Evolutionary conservation across 2,888 invertebrate species (phyloP).

Genomic region (Nomada hirtipes): DNA sequence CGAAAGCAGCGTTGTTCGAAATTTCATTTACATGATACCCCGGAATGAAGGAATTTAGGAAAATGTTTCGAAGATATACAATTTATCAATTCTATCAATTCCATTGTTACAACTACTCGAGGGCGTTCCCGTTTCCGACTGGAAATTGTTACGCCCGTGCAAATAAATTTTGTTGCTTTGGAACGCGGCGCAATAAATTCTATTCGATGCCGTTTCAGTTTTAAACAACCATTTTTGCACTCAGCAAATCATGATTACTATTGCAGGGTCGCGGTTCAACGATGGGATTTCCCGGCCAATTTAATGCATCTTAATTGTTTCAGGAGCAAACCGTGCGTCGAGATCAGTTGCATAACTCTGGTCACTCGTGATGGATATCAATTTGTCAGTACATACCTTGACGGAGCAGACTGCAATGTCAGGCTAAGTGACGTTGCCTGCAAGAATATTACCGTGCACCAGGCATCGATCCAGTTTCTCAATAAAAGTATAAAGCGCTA

Average conservation of each 20-base stretch:
- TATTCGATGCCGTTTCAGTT: too few relatives aligned
- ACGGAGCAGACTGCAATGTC: conserved; percentile 27
- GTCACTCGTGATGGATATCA: conserved; percentile 34
- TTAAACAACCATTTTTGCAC: too few relatives aligned
- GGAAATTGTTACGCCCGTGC: too few relatives aligned
- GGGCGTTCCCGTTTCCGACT: background rate
- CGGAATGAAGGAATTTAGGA: conserved; percentile 32
- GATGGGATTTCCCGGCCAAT: background rate
- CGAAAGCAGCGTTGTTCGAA: background rate
- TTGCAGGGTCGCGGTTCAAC: too few relatives aligned
- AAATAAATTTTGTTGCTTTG: too few relatives aligned
- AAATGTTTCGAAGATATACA: conserved; percentile 34
- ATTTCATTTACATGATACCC: conserved; percentile 47
- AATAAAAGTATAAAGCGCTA: too few relatives aligned
- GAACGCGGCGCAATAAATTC: too few relatives aligned
- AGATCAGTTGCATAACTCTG: background rate
- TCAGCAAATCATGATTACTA: too few relatives aligned
- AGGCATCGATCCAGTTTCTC: too few relatives aligned
- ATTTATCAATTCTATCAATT: conserved; percentile 23
- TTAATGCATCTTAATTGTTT: conserved; percentile 10
- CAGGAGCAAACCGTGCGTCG: conserved; percentile 8
- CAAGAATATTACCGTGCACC: background rate
- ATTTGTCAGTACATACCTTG: conserved; percentile 42
- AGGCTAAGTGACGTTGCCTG: conserved; percentile 8
- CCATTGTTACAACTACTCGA: too few relatives aligned